These are phyloP conservation scores for Austrofundulus limnaeus DNA, from an alignment of 2,113 vertebrate genomes.

Conservation along the genomic window DNA sequence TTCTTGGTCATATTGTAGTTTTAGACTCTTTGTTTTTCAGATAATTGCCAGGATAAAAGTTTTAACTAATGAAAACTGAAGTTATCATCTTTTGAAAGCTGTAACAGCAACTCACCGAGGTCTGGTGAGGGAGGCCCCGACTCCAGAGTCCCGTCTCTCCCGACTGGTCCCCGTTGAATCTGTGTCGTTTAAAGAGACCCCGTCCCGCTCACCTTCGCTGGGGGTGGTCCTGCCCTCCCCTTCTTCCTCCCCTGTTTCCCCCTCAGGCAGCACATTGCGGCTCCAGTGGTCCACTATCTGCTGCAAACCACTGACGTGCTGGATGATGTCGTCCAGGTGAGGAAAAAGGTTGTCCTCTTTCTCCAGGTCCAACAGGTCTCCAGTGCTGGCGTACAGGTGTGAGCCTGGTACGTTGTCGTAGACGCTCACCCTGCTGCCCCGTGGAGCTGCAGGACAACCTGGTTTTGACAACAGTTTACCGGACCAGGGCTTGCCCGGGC, in stretches of 20 bases:
- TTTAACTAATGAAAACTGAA: background rate
- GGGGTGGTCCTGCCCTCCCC: slow-evolving; percentile 87
- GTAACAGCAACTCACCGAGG: slow-evolving; percentile 79
- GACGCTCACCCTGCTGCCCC: slow-evolving; percentile 85
- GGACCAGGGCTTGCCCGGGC: slow-evolving; percentile 43
- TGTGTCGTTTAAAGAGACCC: slow-evolving; percentile 87
- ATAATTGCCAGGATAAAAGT: background rate
- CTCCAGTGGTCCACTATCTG: slow-evolving; percentile 94
- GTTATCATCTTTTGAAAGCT: background rate
- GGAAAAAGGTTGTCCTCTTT: slow-evolving; percentile 89
- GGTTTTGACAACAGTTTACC: slow-evolving; percentile 66
- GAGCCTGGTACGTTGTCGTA: slow-evolving; percentile 94
- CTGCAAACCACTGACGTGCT: slow-evolving; percentile 90
- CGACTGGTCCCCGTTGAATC: slow-evolving; percentile 85
- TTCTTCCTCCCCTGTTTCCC: slow-evolving; percentile 70
- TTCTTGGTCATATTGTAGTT: background rate
- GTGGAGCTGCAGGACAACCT: slow-evolving; percentile 76
- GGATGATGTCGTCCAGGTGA: slow-evolving; percentile 91
- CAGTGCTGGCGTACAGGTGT: slow-evolving; percentile 94
- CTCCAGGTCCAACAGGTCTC: slow-evolving; percentile 92
- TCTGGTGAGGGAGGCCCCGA: slow-evolving; percentile 93
- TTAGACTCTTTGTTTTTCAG: too few relatives aligned
- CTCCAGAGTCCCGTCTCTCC: slow-evolving; percentile 95
- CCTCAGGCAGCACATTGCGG: slow-evolving; percentile 83
- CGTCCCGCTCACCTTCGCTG: slow-evolving; percentile 89